Conservation (phyloP, 2,113 vertebrate species). For the Copsychus sechellarum region DNA sequence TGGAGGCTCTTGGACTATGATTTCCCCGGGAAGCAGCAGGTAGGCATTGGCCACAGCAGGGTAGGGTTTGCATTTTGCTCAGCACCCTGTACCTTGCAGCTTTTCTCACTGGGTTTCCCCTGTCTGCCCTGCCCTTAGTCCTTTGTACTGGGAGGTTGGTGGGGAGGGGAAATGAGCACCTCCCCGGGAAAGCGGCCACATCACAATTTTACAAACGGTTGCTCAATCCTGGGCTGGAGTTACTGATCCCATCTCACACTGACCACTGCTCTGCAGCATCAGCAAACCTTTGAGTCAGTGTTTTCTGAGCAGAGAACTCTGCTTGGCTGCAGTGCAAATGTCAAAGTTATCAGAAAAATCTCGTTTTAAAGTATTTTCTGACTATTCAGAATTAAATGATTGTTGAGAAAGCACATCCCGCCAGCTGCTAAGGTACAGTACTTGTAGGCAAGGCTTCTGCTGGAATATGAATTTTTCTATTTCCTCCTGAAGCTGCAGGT, state of each 20-base stretch:
- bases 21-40: neutral
- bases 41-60: neutral
- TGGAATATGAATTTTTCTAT: neutral
- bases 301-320: neutral
- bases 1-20: neutral
- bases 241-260: neutral
- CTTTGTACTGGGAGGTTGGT: neutral
- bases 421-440: neutral
- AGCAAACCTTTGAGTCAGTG: accelerated
- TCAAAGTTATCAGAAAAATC: neutral
- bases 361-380: neutral
- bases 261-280: neutral
- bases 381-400: neutral
- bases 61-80: neutral
- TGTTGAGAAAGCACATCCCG: neutral
- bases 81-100: neutral
- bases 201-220: neutral
- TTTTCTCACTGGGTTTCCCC: neutral
- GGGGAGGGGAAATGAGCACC: neutral
- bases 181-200: neutral
- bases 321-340: neutral
- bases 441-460: neutral
- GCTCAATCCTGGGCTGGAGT: neutral
- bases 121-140: neutral
- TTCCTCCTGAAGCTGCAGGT: neutral